Evolutionary conservation across 2,888 invertebrate genomes (phyloP).

Genomic region (Drosophila neotestacea): DNA sequence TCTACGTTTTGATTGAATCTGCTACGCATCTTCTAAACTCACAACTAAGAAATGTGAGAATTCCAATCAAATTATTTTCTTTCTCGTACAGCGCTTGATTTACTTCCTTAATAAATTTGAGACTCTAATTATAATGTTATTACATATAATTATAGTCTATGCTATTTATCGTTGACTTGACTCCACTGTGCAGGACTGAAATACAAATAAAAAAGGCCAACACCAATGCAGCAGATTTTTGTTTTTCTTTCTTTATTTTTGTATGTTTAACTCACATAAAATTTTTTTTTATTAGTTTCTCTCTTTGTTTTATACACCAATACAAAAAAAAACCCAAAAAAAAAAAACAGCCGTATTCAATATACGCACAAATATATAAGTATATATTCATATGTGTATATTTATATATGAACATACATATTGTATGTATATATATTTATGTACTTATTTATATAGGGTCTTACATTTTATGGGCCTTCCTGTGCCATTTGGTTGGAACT

Average conservation of each 20-base stretch:
- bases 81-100: too few species aligned
- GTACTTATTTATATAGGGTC: constrained; percentile 37
- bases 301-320: constrained; percentile 57
- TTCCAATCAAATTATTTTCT: too few species aligned
- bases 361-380: constrained; percentile 45
- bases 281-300: constrained; percentile 73
- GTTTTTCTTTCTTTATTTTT: constrained; percentile 27
- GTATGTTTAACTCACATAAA: constrained; percentile 73
- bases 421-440: constrained; percentile 18
- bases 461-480: constrained; percentile 32
- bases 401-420: constrained; percentile 19
- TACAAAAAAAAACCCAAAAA: constrained; percentile 41
- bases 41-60: too few species aligned
- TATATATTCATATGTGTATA: constrained; percentile 25
- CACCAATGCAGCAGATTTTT: constrained; percentile 34
- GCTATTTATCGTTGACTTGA: background rate
- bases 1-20: background rate
- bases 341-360: constrained; percentile 57
- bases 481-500: constrained; percentile 29
- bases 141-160: background rate
- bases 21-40: too few species aligned
- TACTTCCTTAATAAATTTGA: too few species aligned
- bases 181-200: constrained; percentile 27
- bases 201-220: constrained; percentile 35
- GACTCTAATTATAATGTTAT: background rate